Base-by-base conservation (phyloP, 2,797 vertebrate genomes). In the Taenioides sp. region DNA sequence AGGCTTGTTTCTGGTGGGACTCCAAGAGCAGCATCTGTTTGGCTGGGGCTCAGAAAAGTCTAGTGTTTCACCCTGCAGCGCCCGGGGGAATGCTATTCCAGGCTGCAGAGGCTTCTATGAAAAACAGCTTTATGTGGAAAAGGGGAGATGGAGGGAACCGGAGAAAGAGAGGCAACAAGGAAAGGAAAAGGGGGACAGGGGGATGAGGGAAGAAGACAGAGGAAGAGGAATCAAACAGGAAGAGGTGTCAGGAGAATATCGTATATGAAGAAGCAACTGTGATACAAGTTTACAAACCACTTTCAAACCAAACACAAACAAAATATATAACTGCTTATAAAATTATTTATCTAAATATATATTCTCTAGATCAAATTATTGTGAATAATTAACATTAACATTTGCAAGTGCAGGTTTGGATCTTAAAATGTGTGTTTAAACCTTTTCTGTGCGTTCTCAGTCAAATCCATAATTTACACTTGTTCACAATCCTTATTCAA, bases 91-190 rank as follows among this genome's bases (percentile, higher is more conserved):
- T 91, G 91, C 91, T 94, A 94, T 93, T 94, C 92, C 92, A 93
- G 92, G 92, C 92, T 92, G 87, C 89, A 92, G 81, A 82, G 86
- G 85, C 88, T 92, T 93, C 93, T 93, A 94, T 94, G 93, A 94
- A 94, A 93, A 95, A 94, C 93, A 95, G 93, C 93, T 94, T 94
- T 92, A 93, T 94, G 93, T 94, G 93, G 92, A 94, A 94, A 94
- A 91, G 88, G 84, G 88, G 86, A 89, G 87, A 90, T 86, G 83
- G 89, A 90, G 86, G 88, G 88, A 91, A 88, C 80, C 73, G 80
- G 85, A 80, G 86, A 86, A 88, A 82, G 82, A 85, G 78, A 88
- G 86, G 86, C 80, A 90, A 82, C 82, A 85, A 84, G 91, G 87
- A 87, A 88, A 89, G 84, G 90, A 89, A 61, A n/a, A 88, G 79